Evolutionary conservation across 2,888 invertebrate genomes (phyloP), one percentile per base, ranked within the genome.

Genomic region (Parnassius glacialis): DNA sequence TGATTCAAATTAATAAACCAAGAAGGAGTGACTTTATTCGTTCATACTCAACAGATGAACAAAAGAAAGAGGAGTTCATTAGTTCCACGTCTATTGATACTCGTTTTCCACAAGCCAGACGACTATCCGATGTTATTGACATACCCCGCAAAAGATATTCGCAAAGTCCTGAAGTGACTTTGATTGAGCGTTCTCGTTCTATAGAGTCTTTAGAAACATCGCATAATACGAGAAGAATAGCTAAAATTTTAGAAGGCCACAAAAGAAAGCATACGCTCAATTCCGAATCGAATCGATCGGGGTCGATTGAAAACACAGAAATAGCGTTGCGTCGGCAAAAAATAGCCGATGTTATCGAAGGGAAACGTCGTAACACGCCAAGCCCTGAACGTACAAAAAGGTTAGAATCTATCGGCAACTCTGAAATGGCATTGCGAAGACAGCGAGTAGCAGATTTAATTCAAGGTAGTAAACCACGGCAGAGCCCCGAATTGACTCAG

Each of bases 261-360:
- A 81, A 80, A 52, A 75, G 82, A 1, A 73, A 81, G 9, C 80
- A 83, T 57, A 80, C 81, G 0, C 81, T 81, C 0, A 86, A 84
- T 53, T 85, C 85, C 0, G 84, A 85, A 16, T 63, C 79, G 1
- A 71, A 78, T 7, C 77, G 84, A 2, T 80, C 83, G 2, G 75
- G 78, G 2, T 82, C 85, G 0, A 70, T 74, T 11, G 76, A 76
- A 0, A 84, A 77, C 52, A 75, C 81, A 0, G 85, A 85, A 57
- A 86, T 85, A 81, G 73, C 79, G 12, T 59, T 80, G 61, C 78
- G 87, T 1, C 76, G 84, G 72, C 85, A 83, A 65, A 72, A 83
- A 10, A 87, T 87, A 87, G 75, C 83, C 0, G 84, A 87, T 12
- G 84, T 88, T 7, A 83, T 90, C 3, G 86, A 86, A 66, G 88